These are phyloP conservation scores for Monomorium pharaonis DNA, from an alignment of 1,140 invertebrate species.

Conservation along the genomic window DNA sequence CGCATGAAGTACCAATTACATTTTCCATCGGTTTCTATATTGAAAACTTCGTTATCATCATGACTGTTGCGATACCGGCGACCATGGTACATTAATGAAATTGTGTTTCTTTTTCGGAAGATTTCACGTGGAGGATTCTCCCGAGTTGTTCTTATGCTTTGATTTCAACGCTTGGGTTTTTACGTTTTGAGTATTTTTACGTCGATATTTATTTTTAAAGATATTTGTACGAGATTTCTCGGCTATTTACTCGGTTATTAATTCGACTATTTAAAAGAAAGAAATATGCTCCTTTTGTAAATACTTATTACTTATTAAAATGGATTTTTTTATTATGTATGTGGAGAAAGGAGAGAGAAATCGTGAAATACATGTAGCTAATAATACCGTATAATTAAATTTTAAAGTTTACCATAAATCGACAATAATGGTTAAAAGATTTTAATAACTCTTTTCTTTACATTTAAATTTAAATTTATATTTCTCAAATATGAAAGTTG, in stretches of 20 bases:
- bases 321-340: background rate
- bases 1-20: conserved; percentile 9
- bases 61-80: background rate
- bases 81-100: conserved; percentile 11
- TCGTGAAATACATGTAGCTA: background rate
- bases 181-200: too few relatives aligned
- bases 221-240: background rate
- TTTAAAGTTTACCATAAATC: conserved; percentile 1
- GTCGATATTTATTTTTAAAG: background rate
- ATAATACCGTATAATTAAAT: background rate
- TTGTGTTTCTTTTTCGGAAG: background rate
- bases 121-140: background rate
- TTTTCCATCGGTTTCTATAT: background rate
- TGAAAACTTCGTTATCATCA: conserved; percentile 11
- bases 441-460: background rate
- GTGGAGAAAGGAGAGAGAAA: too few relatives aligned
- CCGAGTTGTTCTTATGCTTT: background rate
- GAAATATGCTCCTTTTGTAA: background rate
- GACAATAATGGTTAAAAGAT: background rate
- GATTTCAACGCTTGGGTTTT: too few relatives aligned
- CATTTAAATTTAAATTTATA: background rate
- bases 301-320: background rate
- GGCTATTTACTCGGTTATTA: background rate
- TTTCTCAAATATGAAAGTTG: background rate
- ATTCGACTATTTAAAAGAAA: background rate